Evolutionary conservation across 2,113 vertebrate genomes (phyloP).

Genomic region (Pelusios castaneus): DNA sequence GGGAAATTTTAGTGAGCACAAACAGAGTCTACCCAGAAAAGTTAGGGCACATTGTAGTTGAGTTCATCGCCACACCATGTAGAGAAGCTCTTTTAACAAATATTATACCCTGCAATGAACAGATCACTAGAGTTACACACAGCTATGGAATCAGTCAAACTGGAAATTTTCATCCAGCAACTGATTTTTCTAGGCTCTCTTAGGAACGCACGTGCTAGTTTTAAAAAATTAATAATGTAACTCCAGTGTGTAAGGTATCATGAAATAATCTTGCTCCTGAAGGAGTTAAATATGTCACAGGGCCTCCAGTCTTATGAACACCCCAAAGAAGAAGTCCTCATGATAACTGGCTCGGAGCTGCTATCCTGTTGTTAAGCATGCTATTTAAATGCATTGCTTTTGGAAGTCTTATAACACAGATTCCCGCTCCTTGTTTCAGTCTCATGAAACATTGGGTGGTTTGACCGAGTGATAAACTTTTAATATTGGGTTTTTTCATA

Average conservation of each 20-base stretch:
- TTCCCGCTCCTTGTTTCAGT: conserved; percentile 56
- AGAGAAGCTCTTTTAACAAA: neutral
- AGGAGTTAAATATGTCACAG: conserved; percentile 15
- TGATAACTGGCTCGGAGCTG: conserved; percentile 37
- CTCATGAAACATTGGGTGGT: conserved; percentile 53
- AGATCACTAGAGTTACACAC: neutral
- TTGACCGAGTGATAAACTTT: conserved; percentile 64
- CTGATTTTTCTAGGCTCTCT: neutral
- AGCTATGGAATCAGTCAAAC: neutral
- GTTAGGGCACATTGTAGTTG: neutral
- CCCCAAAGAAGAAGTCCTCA: conserved; percentile 50
- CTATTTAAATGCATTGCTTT: conserved; percentile 79
- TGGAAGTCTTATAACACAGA: conserved; percentile 52
- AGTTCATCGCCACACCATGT: neutral
- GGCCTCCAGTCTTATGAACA: conserved; percentile 21
- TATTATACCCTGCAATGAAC: neutral
- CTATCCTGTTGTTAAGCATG: conserved; percentile 68
- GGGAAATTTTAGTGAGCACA: neutral
- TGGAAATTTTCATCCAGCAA: neutral
- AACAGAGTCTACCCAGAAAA: neutral
- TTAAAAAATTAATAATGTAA: conserved; percentile 23
- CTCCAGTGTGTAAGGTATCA: neutral
- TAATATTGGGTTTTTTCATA: conserved; percentile 22
- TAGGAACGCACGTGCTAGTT: neutral
- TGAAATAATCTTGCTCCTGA: conserved; percentile 23